A percentile compares a stretch with the other conserved stretches of the same genome.
phyloP scores from a whole-genome alignment of 2,888 invertebrate genomes.

The Hirtodrosophila trivittata region DNA sequence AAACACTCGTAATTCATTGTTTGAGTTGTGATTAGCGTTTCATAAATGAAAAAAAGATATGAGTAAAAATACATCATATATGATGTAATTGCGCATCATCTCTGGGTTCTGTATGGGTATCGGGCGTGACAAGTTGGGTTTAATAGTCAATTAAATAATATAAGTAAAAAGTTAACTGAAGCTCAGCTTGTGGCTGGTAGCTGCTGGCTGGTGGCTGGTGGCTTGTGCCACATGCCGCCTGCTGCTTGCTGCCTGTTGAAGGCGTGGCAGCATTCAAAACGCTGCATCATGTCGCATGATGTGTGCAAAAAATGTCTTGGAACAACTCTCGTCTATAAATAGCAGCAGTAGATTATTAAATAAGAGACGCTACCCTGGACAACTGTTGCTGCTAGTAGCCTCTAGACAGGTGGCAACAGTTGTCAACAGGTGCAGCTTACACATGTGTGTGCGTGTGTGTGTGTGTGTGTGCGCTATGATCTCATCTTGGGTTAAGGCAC shows the following conservation, averaged over 20 bases:
- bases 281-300: constrained; percentile 58
- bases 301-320: constrained; percentile 60
- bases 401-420: constrained; percentile 35
- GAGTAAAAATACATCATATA: constrained; percentile 25
- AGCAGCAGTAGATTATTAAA: constrained; percentile 65
- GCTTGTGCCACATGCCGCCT: constrained; percentile 52
- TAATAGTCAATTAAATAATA: constrained; percentile 70
- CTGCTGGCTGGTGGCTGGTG: no score
- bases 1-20: constrained; percentile 57
- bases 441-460: no score
- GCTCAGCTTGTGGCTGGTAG: no score
- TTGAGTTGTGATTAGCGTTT: constrained; percentile 43
- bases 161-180: constrained; percentile 41
- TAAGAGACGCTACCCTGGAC: constrained; percentile 44
- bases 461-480: constrained; percentile 60
- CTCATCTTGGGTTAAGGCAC: constrained; percentile 65
- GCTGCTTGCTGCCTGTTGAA: constrained; percentile 22
- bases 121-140: constrained; percentile 52
- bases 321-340: constrained; percentile 64
- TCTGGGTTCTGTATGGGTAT: constrained; percentile 4
- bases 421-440: constrained; percentile 56
- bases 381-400: constrained; percentile 51
- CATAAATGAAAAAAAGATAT: no score
- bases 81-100: constrained; percentile 54
- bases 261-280: constrained; percentile 28